Evolutionary conservation across 2,888 invertebrate genomes (phyloP), one percentile per base, ranked within the genome.

Genomic region (Danaus chrysippus): DNA sequence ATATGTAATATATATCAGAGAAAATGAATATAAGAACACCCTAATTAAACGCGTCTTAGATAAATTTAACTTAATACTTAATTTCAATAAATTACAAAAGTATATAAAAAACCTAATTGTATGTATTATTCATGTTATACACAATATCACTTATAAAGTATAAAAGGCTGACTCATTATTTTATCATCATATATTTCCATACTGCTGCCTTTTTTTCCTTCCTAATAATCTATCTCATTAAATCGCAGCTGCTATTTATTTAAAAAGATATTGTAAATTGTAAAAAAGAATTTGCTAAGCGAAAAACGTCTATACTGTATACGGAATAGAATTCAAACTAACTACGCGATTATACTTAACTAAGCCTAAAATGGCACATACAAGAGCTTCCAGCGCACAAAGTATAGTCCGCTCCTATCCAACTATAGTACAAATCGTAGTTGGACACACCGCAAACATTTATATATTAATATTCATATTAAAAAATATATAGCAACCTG

Each of bases 361-460:
- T 86, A 85, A 82, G 77, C 76, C 79, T 85, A 84, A 74, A 81
- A 86, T 88, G 87, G 87, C 87, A 87, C 87, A 75, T 77, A 69
- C 70, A 73, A 70, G 70, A 69, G 67, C 68, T 66, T 69, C 66
- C 68, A 66, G 73, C 77, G 78, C 81, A 78, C 81, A 80, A 79
- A 83, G 17, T 79, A 75, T 73, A 67, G 70, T 81, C 77, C 81
- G 79, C 79, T 73, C 70, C 62, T 58, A 46, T 44, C 58, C 56
- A 54, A 54, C 54, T 61, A 58, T 62, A 49, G 43, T 54, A 63
- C 63, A 59, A 42, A 58, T 66, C 62, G 68, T 62, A 64, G 10
- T 52, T 17, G 23, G 17, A 49, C 10, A 17, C 10, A 49, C 49
- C 17, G 8, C 15, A 49, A 10, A 17, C 9, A 49, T 49, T 49